A percentile compares a stretch with the other conserved stretches of the same genome.
Conservation (phyloP, 2,113 vertebrate species). For the Physeter macrocephalus region DNA sequence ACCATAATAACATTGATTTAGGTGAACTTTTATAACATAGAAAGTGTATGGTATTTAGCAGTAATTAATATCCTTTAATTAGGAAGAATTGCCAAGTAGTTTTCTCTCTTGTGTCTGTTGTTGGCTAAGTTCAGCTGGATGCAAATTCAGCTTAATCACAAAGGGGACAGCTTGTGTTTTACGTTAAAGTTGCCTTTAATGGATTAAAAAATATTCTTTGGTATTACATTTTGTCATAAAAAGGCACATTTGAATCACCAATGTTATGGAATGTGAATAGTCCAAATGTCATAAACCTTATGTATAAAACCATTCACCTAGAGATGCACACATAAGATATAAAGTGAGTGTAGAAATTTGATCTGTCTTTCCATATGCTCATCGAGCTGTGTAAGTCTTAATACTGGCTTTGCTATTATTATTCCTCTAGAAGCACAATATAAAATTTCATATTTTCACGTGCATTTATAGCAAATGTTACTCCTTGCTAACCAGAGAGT, state of each 20-base stretch:
- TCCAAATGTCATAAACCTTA: conserved; percentile 49
- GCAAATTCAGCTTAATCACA: conserved; percentile 80
- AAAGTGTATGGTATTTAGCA: conserved; percentile 82
- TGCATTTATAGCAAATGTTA: conserved; percentile 65
- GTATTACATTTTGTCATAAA: conserved; percentile 76
- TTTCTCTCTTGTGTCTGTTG: conserved; percentile 82
- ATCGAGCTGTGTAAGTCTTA: conserved; percentile 37
- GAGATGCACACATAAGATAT: not conserved
- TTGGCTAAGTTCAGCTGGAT: conserved; percentile 82
- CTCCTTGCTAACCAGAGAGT: conserved; percentile 69
- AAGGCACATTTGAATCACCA: conserved; percentile 68
- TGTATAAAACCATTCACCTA: conserved; percentile 12
- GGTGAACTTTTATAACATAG: conserved; percentile 80
- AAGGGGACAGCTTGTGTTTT: conserved; percentile 84
- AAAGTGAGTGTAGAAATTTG: conserved; percentile 41
- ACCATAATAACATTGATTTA: conserved; percentile 83
- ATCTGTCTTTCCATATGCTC: conserved; percentile 43
- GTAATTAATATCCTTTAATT: conserved; percentile 85
- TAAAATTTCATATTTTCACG: conserved; percentile 64
- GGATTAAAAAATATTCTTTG: conserved; percentile 80
- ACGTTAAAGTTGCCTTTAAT: conserved; percentile 81
- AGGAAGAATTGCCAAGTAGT: conserved; percentile 81
- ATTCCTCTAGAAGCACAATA: conserved; percentile 36
- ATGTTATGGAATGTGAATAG: conserved; percentile 56
- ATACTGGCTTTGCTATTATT: conserved; percentile 34